These are phyloP conservation scores for Busseola fusca DNA, from an alignment of 2,888 invertebrate genomes.

Conservation along the genomic window DNA sequence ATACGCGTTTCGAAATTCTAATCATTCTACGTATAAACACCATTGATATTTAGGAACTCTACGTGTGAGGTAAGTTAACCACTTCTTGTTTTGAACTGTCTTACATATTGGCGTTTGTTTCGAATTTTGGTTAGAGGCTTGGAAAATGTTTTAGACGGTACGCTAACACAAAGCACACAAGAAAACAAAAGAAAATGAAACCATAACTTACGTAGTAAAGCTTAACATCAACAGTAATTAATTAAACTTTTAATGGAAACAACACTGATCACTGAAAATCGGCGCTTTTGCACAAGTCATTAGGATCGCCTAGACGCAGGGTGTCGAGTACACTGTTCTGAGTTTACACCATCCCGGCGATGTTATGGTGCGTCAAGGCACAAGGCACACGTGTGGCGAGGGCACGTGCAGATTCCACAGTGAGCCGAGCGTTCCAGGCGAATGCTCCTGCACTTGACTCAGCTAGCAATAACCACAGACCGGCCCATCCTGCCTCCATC, in stretches of 20 bases:
- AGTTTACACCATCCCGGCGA: slow-evolving; percentile 60
- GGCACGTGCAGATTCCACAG: slow-evolving; percentile 82
- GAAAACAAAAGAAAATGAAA: slow-evolving; percentile 30
- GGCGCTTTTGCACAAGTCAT: slow-evolving; percentile 49
- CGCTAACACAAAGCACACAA: slow-evolving; percentile 23
- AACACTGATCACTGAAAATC: slow-evolving; percentile 51
- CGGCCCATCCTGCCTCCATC: slow-evolving; percentile 78
- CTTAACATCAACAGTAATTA: slow-evolving; percentile 14
- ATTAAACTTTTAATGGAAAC: slow-evolving; percentile 29
- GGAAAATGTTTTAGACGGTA: background rate
- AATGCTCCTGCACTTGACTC: slow-evolving; percentile 87
- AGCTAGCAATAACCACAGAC: slow-evolving; percentile 67
- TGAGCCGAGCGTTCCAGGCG: slow-evolving; percentile 84
- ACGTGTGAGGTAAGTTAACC: background rate
- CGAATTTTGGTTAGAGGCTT: background rate
- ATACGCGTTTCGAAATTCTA: slow-evolving; percentile 76
- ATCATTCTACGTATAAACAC: slow-evolving; percentile 63
- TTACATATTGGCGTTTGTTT: background rate
- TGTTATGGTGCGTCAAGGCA: slow-evolving; percentile 74
- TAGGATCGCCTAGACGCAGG: slow-evolving; percentile 44
- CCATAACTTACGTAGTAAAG: slow-evolving; percentile 45
- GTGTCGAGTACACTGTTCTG: slow-evolving; percentile 60
- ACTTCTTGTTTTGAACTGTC: background rate
- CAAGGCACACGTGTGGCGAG: slow-evolving; percentile 78
- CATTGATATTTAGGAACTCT: slow-evolving; percentile 32